Evolutionary conservation across 2,113 vertebrate genomes (phyloP).

Genomic region (Semicossyphus pulcher): DNA sequence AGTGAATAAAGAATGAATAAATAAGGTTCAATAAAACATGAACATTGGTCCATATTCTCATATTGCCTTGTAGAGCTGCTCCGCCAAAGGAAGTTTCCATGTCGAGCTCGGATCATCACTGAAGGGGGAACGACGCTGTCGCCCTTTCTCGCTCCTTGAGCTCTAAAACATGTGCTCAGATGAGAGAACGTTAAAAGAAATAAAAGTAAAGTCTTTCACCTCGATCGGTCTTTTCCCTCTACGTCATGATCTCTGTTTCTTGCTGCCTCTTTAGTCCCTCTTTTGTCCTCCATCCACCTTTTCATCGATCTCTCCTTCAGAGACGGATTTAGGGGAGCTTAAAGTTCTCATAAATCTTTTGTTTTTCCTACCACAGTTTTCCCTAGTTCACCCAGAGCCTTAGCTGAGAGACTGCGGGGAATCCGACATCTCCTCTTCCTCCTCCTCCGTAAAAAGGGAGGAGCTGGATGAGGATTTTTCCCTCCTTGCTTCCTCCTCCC

Average conservation of each 20-base stretch:
- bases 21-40: slow-evolving; percentile 79
- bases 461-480: slow-evolving; percentile 57
- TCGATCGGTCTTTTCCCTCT: slow-evolving; percentile 9
- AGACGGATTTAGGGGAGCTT: slow-evolving; percentile 48
- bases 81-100: slow-evolving; percentile 56
- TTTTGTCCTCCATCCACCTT: slow-evolving; percentile 17
- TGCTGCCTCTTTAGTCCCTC: slow-evolving; percentile 40
- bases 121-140: slow-evolving; percentile 35
- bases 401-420: slow-evolving; percentile 8
- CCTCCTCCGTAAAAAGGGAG: slow-evolving; percentile 52
- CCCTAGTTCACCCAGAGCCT: slow-evolving; percentile 18
- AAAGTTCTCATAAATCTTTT: slow-evolving; percentile 15
- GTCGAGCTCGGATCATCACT: slow-evolving; percentile 76
- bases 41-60: slow-evolving; percentile 71
- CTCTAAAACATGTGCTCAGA: slow-evolving; percentile 67
- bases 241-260: slow-evolving; percentile 9
- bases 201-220: slow-evolving; percentile 45
- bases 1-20: slow-evolving; percentile 61
- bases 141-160: slow-evolving; percentile 72
- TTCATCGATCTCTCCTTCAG: slow-evolving; percentile 40
- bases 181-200: slow-evolving; percentile 64
- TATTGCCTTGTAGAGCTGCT: slow-evolving; percentile 70
- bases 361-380: slow-evolving; percentile 12
- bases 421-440: slow-evolving; percentile 32
- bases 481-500: slow-evolving; percentile 10